Evolutionary conservation across 2,797 vertebrate genomes (phyloP), one percentile per base, ranked within the genome.

Genomic region (Phoxinus dragarum): DNA sequence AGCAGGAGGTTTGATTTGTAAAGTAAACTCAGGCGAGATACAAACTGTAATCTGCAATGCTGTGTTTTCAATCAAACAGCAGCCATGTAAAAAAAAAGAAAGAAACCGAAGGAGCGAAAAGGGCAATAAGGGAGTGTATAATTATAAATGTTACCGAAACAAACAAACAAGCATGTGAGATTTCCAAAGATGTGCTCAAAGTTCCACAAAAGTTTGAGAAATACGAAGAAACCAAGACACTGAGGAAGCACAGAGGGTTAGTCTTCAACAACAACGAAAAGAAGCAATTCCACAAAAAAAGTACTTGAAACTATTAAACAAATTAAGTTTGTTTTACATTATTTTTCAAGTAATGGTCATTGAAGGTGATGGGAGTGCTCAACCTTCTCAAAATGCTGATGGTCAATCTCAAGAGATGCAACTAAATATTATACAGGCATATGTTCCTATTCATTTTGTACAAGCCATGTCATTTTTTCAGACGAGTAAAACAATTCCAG

Each of bases 1-100:
- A 91, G 92, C 93, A 89, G 90, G 84, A 90, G 23, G 89, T 90
- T 92, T 94, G 92, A 95, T 93, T 94, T 90, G 91, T 89, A 84
- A 91, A 91, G 90, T 90, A 89, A 91, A 90, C 89, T 86, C 77
- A 59, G 59, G 72, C 71, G 80, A 87, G 85, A 94, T 86, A 90
- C 88, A 93, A 91, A 93, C 92, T 93, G 89, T 91, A 86, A 88
- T 86, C 86, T 87, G 66, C 34, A n/a, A 86, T n/a, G 61, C 81
- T 68, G 72, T 81, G 86, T 84, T 89, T 90, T 88, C 85, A 84
- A 86, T 88, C 88, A 87, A 88, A 86, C 27, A 86, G 64, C 52
- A 82, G 54, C 16, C 21, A 38, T 81, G 52, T 21, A 81, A 42
- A 74, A 74, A 31, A 21, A 19, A 21, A 21, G 6, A 38, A 69